Evolutionary conservation across 2,113 vertebrate species (phyloP), one percentile per base, ranked within the genome.

Genomic region (Numida meleagris): DNA sequence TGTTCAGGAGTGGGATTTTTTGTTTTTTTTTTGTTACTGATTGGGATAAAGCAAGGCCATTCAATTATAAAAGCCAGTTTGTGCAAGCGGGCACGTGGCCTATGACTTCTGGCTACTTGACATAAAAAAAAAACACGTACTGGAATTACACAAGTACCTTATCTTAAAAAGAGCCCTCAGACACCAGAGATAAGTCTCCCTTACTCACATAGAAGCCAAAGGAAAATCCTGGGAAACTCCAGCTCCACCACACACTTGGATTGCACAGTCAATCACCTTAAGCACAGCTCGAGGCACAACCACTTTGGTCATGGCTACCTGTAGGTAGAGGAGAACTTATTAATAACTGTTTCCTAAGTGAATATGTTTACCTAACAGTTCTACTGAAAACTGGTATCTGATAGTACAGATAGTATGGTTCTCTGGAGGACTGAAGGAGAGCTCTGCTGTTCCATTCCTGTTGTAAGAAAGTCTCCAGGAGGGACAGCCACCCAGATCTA

Each of bases 291-390:
- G 97, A 45, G 98, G 99, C 63, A 98, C 98, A 19, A 97, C 98
- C 80, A 99, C 99, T 91, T 99, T 99, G 88, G 99, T 98, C 98
- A 99, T 99, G 12, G 99, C 98, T 59, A 99, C 98, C 99, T 99
- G 91, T 1, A 46, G 33, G 53, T 63, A 45, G 14, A 92, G 33
- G n/a, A 89, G 72, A 88, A 42, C 31, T 76, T 20, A 57, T 23
- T 58, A 78, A 20, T 4, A 45, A 19, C 0, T 15, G 14, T 67
- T 89, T 68, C 23, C 34, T 29, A 55, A 83, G 4, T 61, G 61
- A 25, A 63, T 59, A 68, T 29, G 14, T 51, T 82, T 63, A 62
- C 40, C 4, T 14, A 55, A 23, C 31, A 20, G 15, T 51, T 71
- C 25, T 34, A 3, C 7, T 36, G 63, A 51, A 12, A 36, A 3